phyloP scores from a whole-genome alignment of 2,113 vertebrate genomes.

The Gasterosteus nipponicus region DNA sequence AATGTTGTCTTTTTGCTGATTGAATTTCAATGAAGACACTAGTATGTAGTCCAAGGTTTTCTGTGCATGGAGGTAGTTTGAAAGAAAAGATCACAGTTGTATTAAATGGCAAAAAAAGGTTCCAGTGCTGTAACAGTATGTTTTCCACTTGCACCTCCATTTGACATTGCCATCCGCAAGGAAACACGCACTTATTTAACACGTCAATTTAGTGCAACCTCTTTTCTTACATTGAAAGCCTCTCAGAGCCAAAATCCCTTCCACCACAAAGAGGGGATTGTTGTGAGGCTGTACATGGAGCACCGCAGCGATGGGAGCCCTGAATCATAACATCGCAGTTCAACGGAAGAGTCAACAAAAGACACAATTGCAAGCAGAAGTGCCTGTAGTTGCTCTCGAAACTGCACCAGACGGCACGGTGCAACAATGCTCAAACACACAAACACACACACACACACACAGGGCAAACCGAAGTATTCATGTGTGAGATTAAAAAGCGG shows the following conservation, averaged over 20 bases:
- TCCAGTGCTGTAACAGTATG: not conserved
- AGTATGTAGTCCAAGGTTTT: constrained; percentile 28
- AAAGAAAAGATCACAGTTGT: constrained; percentile 1
- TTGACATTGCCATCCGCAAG: constrained; percentile 55
- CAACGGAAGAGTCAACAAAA: constrained; percentile 29
- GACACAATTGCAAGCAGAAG: not conserved
- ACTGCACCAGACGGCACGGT: constrained; percentile 9
- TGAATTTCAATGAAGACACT: constrained; percentile 36
- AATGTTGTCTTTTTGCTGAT: constrained; percentile 30
- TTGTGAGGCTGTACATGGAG: not conserved
- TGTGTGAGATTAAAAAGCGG: constrained; percentile 39
- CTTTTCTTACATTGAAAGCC: constrained; percentile 3
- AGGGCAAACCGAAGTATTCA: not conserved
- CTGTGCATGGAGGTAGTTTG: constrained; percentile 1
- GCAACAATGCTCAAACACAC: not conserved
- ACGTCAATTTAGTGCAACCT: constrained; percentile 47
- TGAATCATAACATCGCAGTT: constrained; percentile 14
- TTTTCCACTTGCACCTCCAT: constrained; percentile 17
- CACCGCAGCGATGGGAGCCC: constrained; percentile 1
- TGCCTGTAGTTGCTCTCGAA: constrained; percentile 11
- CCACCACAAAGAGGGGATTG: constrained; percentile 7
- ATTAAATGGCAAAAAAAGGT: not conserved
- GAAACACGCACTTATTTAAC: constrained; percentile 28
- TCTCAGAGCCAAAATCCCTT: constrained; percentile 13
- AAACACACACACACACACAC: not conserved